Percentiles rank a stretch among this genome's conserved stretches.
phyloP scores from a whole-genome alignment of 1,140 invertebrate species.

The Bombus waltoni region DNA sequence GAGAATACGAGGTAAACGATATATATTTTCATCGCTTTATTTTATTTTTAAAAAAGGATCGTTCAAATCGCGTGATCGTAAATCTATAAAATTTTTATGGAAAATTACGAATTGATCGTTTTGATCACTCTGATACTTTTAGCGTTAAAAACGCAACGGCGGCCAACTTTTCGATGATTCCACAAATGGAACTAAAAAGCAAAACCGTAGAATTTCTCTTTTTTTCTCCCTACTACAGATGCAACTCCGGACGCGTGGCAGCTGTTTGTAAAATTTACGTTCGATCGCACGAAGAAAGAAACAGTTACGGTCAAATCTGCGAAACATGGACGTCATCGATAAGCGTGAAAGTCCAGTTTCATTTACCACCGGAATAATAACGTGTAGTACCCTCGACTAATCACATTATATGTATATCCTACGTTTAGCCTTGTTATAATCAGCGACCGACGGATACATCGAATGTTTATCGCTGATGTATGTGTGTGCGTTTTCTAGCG shows the following conservation, averaged over 20 bases:
- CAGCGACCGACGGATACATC: constrained; percentile 3
- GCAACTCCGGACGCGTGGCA: neutral
- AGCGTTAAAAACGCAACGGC: neutral
- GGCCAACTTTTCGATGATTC: neutral
- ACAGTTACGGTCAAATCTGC: neutral
- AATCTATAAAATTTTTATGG: neutral
- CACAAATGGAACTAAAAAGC: neutral
- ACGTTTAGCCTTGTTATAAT: neutral
- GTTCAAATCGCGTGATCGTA: neutral
- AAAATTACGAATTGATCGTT: neutral
- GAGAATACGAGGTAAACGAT: neutral
- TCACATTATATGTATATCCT: constrained; percentile 46
- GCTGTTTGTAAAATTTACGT: constrained; percentile 42
- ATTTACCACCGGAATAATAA: constrained; percentile 17
- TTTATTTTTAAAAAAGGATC: neutral
- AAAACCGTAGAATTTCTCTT: neutral
- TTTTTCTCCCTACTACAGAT: neutral
- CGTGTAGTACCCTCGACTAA: constrained; percentile 20
- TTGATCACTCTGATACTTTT: neutral
- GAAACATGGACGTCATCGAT: neutral
- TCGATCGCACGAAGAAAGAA: constrained; percentile 30
- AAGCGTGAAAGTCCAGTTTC: constrained; percentile 7
- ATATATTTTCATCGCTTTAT: neutral
- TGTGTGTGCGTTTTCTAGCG: neutral
- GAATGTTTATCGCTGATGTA: constrained; percentile 8